Percentiles rank a stretch among this genome's conserved stretches.
Conservation (phyloP, 2,113 vertebrate genomes). For the Calcarius ornatus region DNA sequence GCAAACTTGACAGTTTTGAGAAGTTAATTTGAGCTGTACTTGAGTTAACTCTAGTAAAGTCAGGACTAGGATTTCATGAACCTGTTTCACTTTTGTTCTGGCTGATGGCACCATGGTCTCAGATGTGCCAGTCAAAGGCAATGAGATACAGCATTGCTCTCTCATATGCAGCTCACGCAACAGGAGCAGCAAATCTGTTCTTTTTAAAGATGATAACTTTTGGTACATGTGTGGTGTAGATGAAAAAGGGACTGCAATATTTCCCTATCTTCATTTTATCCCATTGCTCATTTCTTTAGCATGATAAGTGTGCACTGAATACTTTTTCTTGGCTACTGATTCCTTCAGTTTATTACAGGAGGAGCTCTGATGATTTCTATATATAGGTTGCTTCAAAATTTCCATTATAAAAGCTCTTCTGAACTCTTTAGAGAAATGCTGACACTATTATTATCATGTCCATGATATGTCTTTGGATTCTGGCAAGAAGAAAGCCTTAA, state of each 20-base stretch:
- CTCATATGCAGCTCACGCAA: not conserved
- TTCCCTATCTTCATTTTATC: not conserved
- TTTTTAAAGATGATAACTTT: not conserved
- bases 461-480: not conserved
- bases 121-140: not conserved
- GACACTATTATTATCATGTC: not conserved
- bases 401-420: slow-evolving; percentile 38
- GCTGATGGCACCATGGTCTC: not conserved
- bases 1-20: not conserved
- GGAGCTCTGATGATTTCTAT: not conserved
- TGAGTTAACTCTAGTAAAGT: not conserved
- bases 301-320: not conserved
- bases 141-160: not conserved
- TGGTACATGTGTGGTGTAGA: not conserved
- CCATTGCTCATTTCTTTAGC: not conserved
- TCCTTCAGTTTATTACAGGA: slow-evolving; percentile 9
- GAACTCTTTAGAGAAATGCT: not conserved
- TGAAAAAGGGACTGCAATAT: not conserved
- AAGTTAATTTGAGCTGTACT: not conserved
- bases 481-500: not conserved
- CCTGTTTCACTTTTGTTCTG: not conserved
- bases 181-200: not conserved
- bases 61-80: not conserved
- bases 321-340: not conserved
- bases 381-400: slow-evolving; percentile 13